Evolutionary conservation across 2,888 invertebrate genomes (phyloP).

Genomic region (Agrenia bidenticulata): DNA sequence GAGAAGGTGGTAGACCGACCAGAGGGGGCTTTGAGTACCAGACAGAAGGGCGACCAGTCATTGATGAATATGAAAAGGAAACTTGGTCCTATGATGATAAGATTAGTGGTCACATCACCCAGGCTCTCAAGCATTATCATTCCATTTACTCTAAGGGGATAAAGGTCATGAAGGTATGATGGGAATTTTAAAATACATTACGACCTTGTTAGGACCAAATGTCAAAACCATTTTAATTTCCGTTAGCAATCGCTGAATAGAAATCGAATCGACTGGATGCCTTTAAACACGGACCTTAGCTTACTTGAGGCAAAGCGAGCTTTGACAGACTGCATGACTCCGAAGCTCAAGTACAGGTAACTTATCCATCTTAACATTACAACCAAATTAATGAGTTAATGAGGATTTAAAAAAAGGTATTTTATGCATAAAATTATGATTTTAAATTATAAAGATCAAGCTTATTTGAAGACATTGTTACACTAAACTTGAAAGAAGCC

Average conservation of each 20-base stretch:
- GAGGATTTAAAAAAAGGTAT: too few species aligned
- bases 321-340: slow-evolving; percentile 17
- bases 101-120: slow-evolving; percentile 21
- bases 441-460: slow-evolving; percentile 24
- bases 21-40: slow-evolving; percentile 26
- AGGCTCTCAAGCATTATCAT: slow-evolving; percentile 35
- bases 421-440: neutral
- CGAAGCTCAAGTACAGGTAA: slow-evolving; percentile 37
- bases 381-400: too few species aligned
- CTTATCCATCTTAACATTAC: neutral
- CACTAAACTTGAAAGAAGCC: slow-evolving; percentile 53
- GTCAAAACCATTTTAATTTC: too few species aligned
- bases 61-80: slow-evolving; percentile 30
- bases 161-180: slow-evolving; percentile 25
- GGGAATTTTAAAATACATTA: neutral
- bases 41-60: slow-evolving; percentile 26
- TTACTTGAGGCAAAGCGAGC: slow-evolving; percentile 28
- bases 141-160: slow-evolving; percentile 30
- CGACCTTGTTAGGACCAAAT: too few species aligned
- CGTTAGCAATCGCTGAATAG: slow-evolving; percentile 31
- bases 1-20: neutral
- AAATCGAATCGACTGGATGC: slow-evolving; percentile 32
- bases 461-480: slow-evolving; percentile 38
- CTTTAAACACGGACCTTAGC: slow-evolving; percentile 34
- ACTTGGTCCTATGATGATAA: slow-evolving; percentile 39